These are phyloP conservation scores for Patiria pectinifera DNA, from an alignment of 53 echinoderm and acorn worm species.

Conservation along the genomic window DNA sequence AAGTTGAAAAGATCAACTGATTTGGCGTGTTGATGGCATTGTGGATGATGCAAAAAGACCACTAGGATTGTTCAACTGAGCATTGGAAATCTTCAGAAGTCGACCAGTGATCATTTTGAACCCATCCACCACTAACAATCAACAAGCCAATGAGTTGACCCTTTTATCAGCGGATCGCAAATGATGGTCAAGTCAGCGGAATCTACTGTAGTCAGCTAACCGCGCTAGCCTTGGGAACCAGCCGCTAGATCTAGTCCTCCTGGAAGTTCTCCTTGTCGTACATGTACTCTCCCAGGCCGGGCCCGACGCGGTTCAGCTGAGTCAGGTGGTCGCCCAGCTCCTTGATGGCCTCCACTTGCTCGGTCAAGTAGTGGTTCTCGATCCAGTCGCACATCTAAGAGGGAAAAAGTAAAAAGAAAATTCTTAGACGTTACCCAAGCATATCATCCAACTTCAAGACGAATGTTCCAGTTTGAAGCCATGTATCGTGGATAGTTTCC, in stretches of 20 bases:
- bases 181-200: not conserved
- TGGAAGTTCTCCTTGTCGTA: slow-evolving; percentile 87
- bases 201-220: not conserved
- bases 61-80: not conserved
- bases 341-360: slow-evolving; percentile 97
- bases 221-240: not conserved
- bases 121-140: not conserved
- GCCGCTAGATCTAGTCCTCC: not conserved
- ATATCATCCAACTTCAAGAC: not conserved
- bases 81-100: not conserved
- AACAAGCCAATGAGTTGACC: not conserved
- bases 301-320: slow-evolving; percentile 82
- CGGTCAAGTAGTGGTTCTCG: slow-evolving; percentile 84
- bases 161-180: not conserved
- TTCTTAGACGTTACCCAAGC: not conserved
- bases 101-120: not conserved
- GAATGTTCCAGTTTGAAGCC: not conserved
- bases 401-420: not conserved
- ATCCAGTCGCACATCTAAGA: slow-evolving; percentile 90
- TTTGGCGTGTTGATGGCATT: too few species aligned
- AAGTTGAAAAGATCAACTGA: too few species aligned
- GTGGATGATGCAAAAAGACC: not conserved
- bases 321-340: slow-evolving; percentile 83
- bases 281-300: slow-evolving; percentile 91
- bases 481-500: too few species aligned